Evolutionary conservation across 2,888 invertebrate genomes (phyloP).

Genomic region (Eupithecia vulgata): DNA sequence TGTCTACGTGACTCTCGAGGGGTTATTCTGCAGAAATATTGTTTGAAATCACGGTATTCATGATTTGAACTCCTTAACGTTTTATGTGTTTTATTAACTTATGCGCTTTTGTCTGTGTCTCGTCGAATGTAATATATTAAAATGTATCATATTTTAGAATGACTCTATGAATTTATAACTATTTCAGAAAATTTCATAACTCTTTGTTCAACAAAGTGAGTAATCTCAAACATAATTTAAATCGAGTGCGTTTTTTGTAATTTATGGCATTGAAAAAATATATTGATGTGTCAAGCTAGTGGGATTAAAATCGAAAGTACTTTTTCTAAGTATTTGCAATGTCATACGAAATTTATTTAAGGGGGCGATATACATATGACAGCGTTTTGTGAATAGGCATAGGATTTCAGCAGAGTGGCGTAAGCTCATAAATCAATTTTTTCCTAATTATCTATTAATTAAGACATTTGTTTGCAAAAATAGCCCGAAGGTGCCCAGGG

Average conservation of each 20-base stretch:
- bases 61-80: not conserved
- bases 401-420: too few relatives aligned
- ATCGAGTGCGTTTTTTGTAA: not conserved
- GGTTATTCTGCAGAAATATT: slow-evolving; percentile 13
- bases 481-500: too few relatives aligned
- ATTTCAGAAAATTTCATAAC: not conserved
- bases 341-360: not conserved
- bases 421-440: too few relatives aligned
- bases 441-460: too few relatives aligned
- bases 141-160: not conserved
- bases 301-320: not conserved
- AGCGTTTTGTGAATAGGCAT: too few relatives aligned
- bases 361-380: too few relatives aligned
- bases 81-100: not conserved
- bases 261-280: not conserved
- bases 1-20: slow-evolving; percentile 32
- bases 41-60: slow-evolving; percentile 20
- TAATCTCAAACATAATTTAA: not conserved
- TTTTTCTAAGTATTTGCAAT: not conserved
- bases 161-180: not conserved
- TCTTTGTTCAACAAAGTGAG: not conserved
- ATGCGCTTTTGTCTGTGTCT: not conserved
- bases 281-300: not conserved
- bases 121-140: not conserved
- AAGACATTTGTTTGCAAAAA: too few relatives aligned